A percentile compares a stretch with the other conserved stretches of the same genome.
phyloP scores from a whole-genome alignment of 2,113 vertebrate species.

The Phocoena sinus region DNA sequence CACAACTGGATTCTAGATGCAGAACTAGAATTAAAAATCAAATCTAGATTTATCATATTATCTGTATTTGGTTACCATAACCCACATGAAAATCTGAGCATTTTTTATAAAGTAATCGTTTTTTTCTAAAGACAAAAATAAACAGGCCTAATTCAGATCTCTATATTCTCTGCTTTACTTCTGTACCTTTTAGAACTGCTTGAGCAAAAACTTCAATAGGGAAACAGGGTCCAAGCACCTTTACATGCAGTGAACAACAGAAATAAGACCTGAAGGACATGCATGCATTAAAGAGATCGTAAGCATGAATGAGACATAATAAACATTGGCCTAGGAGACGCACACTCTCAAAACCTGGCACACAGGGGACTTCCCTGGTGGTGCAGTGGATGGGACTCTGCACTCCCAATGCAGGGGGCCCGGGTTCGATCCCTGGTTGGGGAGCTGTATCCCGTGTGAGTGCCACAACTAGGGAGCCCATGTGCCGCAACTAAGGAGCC shows the following conservation, averaged over 20 bases:
- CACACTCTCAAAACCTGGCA: neutral
- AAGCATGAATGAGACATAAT: neutral
- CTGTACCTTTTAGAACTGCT: neutral
- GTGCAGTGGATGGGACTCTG: too few species aligned
- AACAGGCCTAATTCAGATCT: neutral
- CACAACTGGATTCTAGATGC: neutral
- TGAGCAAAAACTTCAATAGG: neutral
- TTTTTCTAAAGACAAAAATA: conserved; percentile 38
- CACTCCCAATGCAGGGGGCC: too few species aligned
- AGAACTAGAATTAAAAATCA: conserved; percentile 20
- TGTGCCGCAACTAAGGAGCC: too few species aligned
- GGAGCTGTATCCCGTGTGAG: too few species aligned
- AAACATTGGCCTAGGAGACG: neutral
- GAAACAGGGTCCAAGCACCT: neutral
- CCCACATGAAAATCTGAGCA: neutral
- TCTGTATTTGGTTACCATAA: neutral
- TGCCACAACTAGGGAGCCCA: too few species aligned
- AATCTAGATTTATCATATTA: neutral
- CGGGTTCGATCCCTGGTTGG: too few species aligned
- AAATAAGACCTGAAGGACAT: neutral
- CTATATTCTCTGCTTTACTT: neutral
- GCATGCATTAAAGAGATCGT: neutral
- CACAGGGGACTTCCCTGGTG: neutral
- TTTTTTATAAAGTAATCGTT: neutral
- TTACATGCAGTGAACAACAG: neutral